Percentiles rank a stretch among this genome's conserved stretches.
Evolutionary conservation across 2,888 invertebrate species (phyloP).

Genomic region (Leucophenga montana): DNA sequence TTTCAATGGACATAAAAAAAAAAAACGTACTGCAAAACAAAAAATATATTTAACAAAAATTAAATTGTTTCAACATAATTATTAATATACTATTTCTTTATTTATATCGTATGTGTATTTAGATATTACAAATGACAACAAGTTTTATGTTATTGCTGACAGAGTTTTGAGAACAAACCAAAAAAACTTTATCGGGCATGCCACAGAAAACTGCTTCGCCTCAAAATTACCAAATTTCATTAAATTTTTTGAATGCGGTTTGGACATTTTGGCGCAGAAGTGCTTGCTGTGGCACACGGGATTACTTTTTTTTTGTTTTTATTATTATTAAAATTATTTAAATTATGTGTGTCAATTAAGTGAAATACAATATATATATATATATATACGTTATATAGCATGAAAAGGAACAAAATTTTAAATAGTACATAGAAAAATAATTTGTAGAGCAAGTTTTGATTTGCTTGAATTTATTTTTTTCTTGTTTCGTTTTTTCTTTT

Average conservation of each 20-base stretch:
- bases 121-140: neutral
- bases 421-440: constrained; percentile 19
- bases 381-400: too few species aligned
- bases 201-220: too few species aligned
- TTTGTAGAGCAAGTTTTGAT: neutral
- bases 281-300: too few species aligned
- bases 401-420: constrained; percentile 25
- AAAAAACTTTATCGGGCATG: neutral
- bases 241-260: too few species aligned
- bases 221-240: too few species aligned
- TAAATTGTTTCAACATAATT: neutral
- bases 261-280: too few species aligned
- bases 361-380: too few species aligned
- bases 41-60: neutral
- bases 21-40: too few species aligned
- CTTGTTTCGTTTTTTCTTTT: neutral
- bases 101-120: too few species aligned
- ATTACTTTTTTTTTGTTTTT: neutral
- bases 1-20: constrained; percentile 4
- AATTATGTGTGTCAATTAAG: too few species aligned
- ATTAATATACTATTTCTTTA: neutral
- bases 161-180: neutral
- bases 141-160: neutral
- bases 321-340: too few species aligned
- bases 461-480: too few species aligned